phyloP scores from a whole-genome alignment of 2,113 vertebrate genomes.

The Diphyllodes magnificus region DNA sequence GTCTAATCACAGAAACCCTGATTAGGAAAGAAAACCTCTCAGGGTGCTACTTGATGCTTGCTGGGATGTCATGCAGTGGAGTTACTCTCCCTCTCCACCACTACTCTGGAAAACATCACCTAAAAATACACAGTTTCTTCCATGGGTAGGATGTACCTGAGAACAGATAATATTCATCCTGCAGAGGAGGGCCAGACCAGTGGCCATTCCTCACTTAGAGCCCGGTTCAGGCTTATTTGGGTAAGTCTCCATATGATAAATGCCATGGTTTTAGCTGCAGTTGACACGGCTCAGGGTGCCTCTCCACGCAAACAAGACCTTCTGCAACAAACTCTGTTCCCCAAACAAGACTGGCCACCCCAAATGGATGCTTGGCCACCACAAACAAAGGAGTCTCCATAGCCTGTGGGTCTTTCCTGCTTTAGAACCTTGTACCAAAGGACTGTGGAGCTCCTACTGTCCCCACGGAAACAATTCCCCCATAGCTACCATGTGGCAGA shows the following conservation, averaged over 20 bases:
- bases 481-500: neutral
- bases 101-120: neutral
- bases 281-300: fast-evolving
- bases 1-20: neutral
- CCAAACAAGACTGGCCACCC: neutral
- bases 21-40: neutral
- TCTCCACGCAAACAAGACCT: neutral
- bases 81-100: neutral
- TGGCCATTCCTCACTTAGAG: neutral
- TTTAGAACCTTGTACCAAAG: neutral
- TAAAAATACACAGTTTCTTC: neutral
- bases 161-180: neutral
- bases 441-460: neutral
- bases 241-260: neutral
- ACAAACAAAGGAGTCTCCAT: neutral
- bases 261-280: neutral
- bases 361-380: fast-evolving
- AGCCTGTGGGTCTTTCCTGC: neutral
- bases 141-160: neutral
- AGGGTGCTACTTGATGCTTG: neutral
- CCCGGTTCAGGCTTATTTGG: neutral
- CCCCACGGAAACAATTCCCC: neutral
- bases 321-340: neutral
- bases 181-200: neutral
- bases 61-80: neutral